These are phyloP conservation scores for Caenorhabditis macrosperma DNA, from an alignment of 2,888 invertebrate genomes.

Conservation along the genomic window DNA sequence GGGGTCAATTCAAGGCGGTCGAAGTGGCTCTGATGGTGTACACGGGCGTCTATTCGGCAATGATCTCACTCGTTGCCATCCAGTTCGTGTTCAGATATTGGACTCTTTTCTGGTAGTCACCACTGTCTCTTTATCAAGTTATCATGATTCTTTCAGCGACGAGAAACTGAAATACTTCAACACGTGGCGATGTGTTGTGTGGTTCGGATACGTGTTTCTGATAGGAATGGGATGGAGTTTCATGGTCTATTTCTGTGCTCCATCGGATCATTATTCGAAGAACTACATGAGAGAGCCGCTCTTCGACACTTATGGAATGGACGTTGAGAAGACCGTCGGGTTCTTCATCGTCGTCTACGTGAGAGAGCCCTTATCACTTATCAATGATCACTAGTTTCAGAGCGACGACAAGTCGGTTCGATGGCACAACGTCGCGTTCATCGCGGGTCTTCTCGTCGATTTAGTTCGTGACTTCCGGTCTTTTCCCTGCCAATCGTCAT, in stretches of 20 bases:
- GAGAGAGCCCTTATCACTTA: neutral
- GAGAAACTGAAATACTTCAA: constrained; percentile 26
- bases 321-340: constrained; percentile 26
- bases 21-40: constrained; percentile 33
- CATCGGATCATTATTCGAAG: constrained; percentile 6
- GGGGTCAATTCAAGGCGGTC: constrained; percentile 10
- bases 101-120: constrained; percentile 9
- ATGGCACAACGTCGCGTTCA: constrained; percentile 29
- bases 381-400: constrained; percentile 7
- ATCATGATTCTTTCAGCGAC: constrained; percentile 5
- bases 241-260: constrained; percentile 37
- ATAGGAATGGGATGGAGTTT: constrained; percentile 37
- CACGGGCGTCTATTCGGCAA: constrained; percentile 29
- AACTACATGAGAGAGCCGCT: constrained; percentile 23
- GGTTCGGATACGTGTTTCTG: constrained; percentile 29
- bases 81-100: constrained; percentile 37
- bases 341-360: constrained; percentile 26
- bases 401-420: constrained; percentile 4
- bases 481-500: neutral
- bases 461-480: neutral
- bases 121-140: too few species aligned
- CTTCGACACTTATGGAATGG: constrained; percentile 28
- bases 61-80: constrained; percentile 26
- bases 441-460: constrained; percentile 14
- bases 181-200: constrained; percentile 22